phyloP scores from a whole-genome alignment of 2,797 vertebrate species.

The Cossypha dichroa region DNA sequence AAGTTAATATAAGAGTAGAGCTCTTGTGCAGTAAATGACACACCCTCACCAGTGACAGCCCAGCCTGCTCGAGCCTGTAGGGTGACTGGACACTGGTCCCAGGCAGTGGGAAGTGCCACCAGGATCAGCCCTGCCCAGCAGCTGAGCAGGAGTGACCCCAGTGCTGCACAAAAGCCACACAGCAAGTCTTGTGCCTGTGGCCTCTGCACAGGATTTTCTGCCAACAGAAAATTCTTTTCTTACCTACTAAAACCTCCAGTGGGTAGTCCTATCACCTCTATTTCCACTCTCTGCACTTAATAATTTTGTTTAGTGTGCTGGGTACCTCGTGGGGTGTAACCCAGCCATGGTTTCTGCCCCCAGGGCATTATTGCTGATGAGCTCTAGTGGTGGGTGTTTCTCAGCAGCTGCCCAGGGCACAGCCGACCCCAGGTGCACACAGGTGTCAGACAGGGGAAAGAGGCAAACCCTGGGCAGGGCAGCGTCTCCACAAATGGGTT shows the following conservation, averaged over 20 bases:
- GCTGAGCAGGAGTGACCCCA: fast-evolving
- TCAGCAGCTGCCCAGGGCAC: neutral
- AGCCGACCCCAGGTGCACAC: too few species aligned
- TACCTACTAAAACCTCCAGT: neutral
- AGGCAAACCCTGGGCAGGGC: neutral
- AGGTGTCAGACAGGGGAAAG: too few species aligned
- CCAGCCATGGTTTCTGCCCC: fast-evolving
- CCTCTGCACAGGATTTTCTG: neutral
- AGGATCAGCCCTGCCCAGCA: neutral
- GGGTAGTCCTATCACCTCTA: too few species aligned
- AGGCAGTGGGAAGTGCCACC: neutral
- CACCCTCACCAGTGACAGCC: fast-evolving
- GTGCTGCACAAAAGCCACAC: fast-evolving
- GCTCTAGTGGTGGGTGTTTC: fast-evolving
- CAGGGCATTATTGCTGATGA: neutral
- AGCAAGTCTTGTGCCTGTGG: fast-evolving
- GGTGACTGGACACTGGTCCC: fast-evolving
- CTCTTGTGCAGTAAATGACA: fast-evolving
- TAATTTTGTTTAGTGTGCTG: neutral
- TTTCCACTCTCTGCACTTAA: neutral
- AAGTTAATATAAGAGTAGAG: neutral
- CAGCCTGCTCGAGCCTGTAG: neutral
- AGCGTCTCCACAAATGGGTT: fast-evolving
- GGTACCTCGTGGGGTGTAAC: neutral
- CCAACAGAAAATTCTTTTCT: too few species aligned